Evolutionary conservation across 1,140 invertebrate species (phyloP).

Genomic region (Drosophila quadrilineata): DNA sequence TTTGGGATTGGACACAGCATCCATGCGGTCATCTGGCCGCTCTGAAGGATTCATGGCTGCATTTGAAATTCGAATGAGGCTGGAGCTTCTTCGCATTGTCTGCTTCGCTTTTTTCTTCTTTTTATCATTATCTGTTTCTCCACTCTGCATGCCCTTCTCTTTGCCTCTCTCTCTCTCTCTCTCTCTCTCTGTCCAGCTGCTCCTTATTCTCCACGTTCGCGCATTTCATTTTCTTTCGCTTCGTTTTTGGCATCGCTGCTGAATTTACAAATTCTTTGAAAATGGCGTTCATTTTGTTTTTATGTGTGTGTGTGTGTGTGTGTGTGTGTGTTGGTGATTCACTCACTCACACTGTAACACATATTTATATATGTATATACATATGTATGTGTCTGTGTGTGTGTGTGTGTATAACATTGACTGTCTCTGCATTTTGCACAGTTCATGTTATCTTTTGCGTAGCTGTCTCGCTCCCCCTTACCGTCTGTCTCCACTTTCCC

Average conservation of each 20-base stretch:
- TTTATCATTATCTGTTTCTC: not conserved
- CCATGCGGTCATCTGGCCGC: constrained; percentile 37
- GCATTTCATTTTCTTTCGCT: constrained; percentile 37
- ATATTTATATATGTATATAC: constrained; percentile 14
- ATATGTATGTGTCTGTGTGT: constrained; percentile 32
- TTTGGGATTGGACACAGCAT: not conserved
- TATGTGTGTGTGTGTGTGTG: constrained; percentile 15
- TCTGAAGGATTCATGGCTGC: constrained; percentile 34
- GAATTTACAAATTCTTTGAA: constrained; percentile 74
- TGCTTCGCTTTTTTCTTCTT: constrained; percentile 22
- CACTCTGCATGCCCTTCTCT: constrained; percentile 12
- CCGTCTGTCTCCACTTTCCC: constrained; percentile 54
- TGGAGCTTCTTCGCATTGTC: constrained; percentile 13
- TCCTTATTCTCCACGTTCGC: not conserved
- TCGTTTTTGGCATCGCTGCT: constrained; percentile 42
- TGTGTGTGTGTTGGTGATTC: constrained; percentile 46
- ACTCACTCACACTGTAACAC: too few relatives aligned
- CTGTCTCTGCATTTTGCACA: constrained; percentile 58
- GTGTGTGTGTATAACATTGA: constrained; percentile 44
- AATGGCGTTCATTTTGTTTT: constrained; percentile 52
- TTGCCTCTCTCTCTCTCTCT: not conserved
- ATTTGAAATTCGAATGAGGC: constrained; percentile 77
- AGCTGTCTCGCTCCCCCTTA: constrained; percentile 70
- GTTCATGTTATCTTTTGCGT: constrained; percentile 71
- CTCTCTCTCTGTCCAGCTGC: constrained; percentile 15